Conservation (phyloP, 2,888 invertebrate genomes). For the Smittia sp. region DNA sequence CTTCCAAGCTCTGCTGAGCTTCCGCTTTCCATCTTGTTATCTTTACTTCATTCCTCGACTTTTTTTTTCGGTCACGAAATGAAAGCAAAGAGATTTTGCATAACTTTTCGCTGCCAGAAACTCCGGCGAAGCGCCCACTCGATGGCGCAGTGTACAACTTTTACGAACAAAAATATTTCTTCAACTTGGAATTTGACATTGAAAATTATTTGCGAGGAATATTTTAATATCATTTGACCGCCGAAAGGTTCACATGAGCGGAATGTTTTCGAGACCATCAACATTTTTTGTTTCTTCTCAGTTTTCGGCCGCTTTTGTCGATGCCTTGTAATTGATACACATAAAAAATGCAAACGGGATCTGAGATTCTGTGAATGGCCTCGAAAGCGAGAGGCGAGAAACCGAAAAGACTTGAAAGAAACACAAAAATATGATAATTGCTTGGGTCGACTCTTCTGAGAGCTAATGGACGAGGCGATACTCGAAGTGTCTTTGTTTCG, state of each 20-base stretch:
- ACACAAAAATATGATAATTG: conserved; percentile 22
- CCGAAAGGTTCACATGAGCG: too few species aligned
- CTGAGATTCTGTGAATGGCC: neutral
- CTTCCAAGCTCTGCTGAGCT: neutral
- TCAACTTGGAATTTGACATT: conserved; percentile 12
- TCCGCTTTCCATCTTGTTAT: neutral
- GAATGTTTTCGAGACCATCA: too few species aligned
- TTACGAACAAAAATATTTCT: neutral
- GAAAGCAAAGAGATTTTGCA: neutral
- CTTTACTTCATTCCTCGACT: neutral
- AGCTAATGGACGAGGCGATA: neutral
- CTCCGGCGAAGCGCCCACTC: neutral
- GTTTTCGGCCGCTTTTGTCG: too few species aligned
- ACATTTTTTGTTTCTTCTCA: too few species aligned
- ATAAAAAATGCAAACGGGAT: neutral
- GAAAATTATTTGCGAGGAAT: neutral
- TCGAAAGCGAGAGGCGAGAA: neutral
- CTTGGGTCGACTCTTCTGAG: neutral
- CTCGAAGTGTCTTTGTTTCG: neutral
- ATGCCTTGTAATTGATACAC: too few species aligned
- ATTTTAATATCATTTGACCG: neutral
- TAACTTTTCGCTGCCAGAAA: neutral
- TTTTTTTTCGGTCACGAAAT: neutral
- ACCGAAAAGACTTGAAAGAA: neutral
- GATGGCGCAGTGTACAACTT: neutral